A percentile compares a stretch with the other conserved stretches of the same genome.
Conservation (phyloP, 2,888 invertebrate genomes). For the Osedax frankpressi region DNA sequence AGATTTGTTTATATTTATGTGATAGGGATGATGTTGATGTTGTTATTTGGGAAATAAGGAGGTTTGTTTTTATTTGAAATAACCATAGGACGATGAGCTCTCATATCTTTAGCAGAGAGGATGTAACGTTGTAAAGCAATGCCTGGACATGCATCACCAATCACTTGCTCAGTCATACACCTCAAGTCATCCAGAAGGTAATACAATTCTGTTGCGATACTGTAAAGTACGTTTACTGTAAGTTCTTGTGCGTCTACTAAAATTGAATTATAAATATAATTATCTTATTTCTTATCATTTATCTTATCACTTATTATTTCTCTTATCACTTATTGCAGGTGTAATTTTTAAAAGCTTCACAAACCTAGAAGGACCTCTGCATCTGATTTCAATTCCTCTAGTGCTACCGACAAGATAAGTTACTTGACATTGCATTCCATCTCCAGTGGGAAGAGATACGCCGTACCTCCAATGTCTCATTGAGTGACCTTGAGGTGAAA, state of each 20-base stretch:
- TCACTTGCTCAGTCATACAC: constrained; percentile 54
- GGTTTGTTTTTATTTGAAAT: too few species aligned
- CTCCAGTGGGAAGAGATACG: background rate
- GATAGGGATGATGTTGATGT: too few species aligned
- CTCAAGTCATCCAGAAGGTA: constrained; percentile 59
- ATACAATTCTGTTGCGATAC: constrained; percentile 46
- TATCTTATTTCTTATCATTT: too few species aligned
- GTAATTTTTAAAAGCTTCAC: too few species aligned
- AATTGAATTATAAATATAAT: too few species aligned
- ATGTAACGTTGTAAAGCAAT: constrained; percentile 56
- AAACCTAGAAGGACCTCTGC: constrained; percentile 55
- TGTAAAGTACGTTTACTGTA: constrained; percentile 17
- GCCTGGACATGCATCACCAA: constrained; percentile 58
- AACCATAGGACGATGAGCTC: constrained; percentile 17
- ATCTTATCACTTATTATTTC: too few species aligned
- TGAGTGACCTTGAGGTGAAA: background rate
- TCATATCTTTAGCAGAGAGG: constrained; percentile 48
- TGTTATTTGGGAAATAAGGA: too few species aligned
- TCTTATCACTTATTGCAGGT: too few species aligned
- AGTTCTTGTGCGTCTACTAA: too few species aligned
- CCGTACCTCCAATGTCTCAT: constrained; percentile 2
- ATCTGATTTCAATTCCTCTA: constrained; percentile 53
- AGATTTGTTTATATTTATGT: too few species aligned
- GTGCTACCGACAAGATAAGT: background rate
- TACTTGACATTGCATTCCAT: background rate